Percentiles rank a stretch among this genome's conserved stretches.
Evolutionary conservation across 2,797 vertebrate species (phyloP).

Genomic region (Huso huso): DNA sequence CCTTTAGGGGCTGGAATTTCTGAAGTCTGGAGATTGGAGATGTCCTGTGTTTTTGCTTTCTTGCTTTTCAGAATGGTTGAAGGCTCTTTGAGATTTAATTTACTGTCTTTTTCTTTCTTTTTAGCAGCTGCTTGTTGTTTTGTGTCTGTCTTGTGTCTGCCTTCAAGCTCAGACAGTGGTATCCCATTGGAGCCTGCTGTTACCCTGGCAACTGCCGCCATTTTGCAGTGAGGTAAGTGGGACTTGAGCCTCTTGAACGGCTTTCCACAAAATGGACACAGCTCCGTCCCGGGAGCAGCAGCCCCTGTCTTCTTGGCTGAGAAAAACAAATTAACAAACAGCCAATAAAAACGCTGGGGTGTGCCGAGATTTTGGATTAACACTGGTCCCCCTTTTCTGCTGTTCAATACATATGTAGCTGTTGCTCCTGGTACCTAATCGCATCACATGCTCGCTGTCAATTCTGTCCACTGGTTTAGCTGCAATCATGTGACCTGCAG

Average conservation of each 20-base stretch:
- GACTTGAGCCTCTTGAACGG: slow-evolving; percentile 74
- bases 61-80: background rate
- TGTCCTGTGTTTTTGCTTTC: background rate
- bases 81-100: background rate
- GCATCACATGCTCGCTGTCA: too few species aligned
- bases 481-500: too few species aligned
- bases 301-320: slow-evolving; percentile 25
- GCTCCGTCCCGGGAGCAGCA: slow-evolving; percentile 33
- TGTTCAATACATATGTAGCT: too few species aligned
- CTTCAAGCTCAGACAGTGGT: background rate
- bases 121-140: background rate
- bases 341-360: slow-evolving; percentile 1
- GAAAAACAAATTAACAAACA: slow-evolving; percentile 7
- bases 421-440: too few species aligned
- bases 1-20: background rate
- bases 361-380: background rate
- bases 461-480: too few species aligned
- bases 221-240: slow-evolving; percentile 78
- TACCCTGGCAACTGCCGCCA: slow-evolving; percentile 31
- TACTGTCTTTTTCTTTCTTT: background rate
- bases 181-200: slow-evolving; percentile 17
- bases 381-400: too few species aligned
- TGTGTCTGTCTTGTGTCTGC: too few species aligned
- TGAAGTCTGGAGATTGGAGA: background rate
- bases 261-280: slow-evolving; percentile 74